These are phyloP conservation scores for Macrophya annulata DNA, from an alignment of 2,888 invertebrate species.

Conservation along the genomic window DNA sequence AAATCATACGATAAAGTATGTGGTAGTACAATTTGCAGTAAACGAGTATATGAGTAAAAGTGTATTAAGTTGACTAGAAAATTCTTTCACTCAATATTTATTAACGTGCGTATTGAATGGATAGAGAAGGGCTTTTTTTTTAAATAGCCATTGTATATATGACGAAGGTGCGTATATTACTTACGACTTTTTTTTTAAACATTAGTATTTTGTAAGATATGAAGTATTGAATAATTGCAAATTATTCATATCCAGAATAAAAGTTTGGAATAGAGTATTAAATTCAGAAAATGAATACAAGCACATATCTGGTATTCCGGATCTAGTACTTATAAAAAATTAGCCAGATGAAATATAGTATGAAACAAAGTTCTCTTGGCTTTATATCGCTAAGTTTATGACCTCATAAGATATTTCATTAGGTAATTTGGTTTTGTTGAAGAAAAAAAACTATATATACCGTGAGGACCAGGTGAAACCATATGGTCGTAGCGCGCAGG, in stretches of 20 bases:
- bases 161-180: conserved; percentile 33
- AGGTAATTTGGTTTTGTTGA: conserved; percentile 11
- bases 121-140: not conserved
- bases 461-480: no score
- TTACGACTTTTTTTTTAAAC: conserved; percentile 12
- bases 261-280: conserved; percentile 21
- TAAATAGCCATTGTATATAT: conserved; percentile 34
- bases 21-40: not conserved
- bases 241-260: conserved; percentile 22
- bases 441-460: not conserved
- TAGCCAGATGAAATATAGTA: not conserved
- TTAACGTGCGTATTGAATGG: conserved; percentile 20
- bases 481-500: no score
- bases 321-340: conserved; percentile 32
- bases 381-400: conserved; percentile 8
- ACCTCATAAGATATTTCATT: conserved; percentile 24
- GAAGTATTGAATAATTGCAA: conserved; percentile 40
- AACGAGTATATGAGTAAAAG: not conserved
- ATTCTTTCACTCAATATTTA: conserved; percentile 29
- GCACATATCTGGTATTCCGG: conserved; percentile 50
- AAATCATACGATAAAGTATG: not conserved
- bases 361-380: conserved; percentile 17
- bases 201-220: conserved; percentile 38
- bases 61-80: not conserved
- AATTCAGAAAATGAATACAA: conserved; percentile 42